Base-by-base conservation (phyloP, 2,113 vertebrate species). In the Phalacrocorax brasilianus region DNA sequence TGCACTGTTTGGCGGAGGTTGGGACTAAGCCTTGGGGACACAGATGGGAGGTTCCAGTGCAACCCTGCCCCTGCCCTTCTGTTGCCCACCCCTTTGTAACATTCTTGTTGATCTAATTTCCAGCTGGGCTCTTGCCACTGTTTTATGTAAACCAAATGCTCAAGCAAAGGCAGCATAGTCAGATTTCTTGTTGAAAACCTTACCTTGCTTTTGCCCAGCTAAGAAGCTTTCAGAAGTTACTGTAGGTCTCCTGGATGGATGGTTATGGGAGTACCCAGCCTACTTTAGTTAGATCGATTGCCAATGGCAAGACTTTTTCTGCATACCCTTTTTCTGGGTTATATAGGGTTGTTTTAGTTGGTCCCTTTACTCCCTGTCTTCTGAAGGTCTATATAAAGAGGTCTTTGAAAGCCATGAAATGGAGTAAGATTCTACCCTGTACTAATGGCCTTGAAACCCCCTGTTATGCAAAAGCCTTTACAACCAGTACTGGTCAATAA, bases 121-220 rank as follows among this genome's bases (percentile, higher is more conserved):
- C 74, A 95, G 44, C 81, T 97, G 96, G 93, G 70, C 66, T 93
- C 35, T 76, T 95, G 93, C 84, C 87, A 88, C 84, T 53, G 27
- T 45, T 87, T 96, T 93, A 82, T 93, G 76, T 20, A 93, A 97
- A 91, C 77, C 95, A 95, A 96, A 95, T 95, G 91, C 91, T 95
- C 35, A 45, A 87, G 76, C 32, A 87, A 72, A 95, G 53, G 33
- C 89, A 89, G 71, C 8, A 5, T 23, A 62, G 35, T 78, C 84
- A 87, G 70, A 42, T 40, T 75, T 77, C 50, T 78, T 65, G 49
- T 33, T 79, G 52, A 87, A 92, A 97, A 72, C 35, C 18, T 75
- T 72, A 27, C 2, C 2, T 27, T 84, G 50, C n/a, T 74, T 87
- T 27, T 93, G 58, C 58, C 30, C 35, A 47, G 52, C 33, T 89